Percentiles rank a stretch among this genome's conserved stretches.
phyloP scores from a whole-genome alignment of 92 coral and sea anemone species.

The Heteractis magnifica region DNA sequence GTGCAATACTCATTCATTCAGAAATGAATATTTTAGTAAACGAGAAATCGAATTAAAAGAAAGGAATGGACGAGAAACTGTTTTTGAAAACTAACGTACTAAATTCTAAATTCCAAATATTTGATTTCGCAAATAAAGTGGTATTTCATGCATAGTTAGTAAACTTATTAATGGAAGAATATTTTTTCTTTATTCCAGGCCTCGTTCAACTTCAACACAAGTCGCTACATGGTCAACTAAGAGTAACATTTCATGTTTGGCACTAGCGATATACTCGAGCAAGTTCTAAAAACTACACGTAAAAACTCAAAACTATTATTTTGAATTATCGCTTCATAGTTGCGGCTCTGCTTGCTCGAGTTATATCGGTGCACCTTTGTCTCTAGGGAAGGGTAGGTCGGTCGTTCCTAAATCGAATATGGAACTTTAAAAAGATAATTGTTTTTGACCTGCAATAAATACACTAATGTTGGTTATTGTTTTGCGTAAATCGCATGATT shows the following conservation, averaged over 20 bases:
- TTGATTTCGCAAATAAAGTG: too few relatives aligned
- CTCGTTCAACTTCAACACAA: too few relatives aligned
- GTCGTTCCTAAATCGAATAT: constrained; percentile 1
- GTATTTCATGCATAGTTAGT: too few relatives aligned
- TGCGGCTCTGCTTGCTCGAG: not conserved
- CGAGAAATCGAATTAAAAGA: too few relatives aligned
- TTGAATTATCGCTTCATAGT: not conserved
- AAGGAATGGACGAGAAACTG: too few relatives aligned
- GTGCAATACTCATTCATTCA: too few relatives aligned
- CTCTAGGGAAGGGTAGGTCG: not conserved
- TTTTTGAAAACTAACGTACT: too few relatives aligned
- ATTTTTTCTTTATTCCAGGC: too few relatives aligned
- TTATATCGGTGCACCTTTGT: not conserved
- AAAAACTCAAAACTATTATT: not conserved
- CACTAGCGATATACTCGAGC: not conserved
- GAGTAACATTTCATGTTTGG: not conserved
- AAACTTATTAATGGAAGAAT: too few relatives aligned
- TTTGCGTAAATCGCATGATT: too few relatives aligned
- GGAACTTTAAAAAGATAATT: not conserved
- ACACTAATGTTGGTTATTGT: not conserved
- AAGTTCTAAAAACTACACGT: not conserved
- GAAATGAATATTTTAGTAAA: too few relatives aligned
- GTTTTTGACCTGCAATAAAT: not conserved
- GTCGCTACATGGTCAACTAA: not conserved
- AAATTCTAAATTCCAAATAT: too few relatives aligned